These are phyloP conservation scores for Carposina sasakii DNA, from an alignment of 1,140 invertebrate genomes.

Conservation along the genomic window DNA sequence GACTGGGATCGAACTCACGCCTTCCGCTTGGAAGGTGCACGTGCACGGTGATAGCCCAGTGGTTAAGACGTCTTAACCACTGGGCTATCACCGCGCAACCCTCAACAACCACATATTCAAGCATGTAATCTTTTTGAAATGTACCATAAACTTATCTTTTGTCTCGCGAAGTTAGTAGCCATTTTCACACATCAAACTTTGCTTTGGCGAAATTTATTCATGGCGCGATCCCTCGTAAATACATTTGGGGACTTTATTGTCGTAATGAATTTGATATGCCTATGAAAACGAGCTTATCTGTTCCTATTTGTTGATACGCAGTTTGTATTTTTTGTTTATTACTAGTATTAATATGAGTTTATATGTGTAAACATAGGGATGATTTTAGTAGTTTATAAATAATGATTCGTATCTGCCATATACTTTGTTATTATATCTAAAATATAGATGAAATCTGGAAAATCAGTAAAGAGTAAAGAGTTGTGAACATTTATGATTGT, in stretches of 20 bases:
- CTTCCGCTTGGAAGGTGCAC: no score
- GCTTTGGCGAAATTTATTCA: constrained; percentile 67
- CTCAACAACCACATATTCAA: no score
- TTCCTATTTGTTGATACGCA: constrained; percentile 23
- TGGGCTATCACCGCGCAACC: no score
- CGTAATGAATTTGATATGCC: constrained; percentile 69
- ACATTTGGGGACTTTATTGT: constrained; percentile 69
- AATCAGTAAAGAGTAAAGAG: neutral
- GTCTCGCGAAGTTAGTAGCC: constrained; percentile 56
- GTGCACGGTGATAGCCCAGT: no score
- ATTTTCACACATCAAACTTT: constrained; percentile 69
- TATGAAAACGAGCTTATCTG: constrained; percentile 57
- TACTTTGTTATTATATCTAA: neutral
- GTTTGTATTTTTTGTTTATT: neutral
- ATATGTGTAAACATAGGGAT: no score
- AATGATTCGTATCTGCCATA: neutral
- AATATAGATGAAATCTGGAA: neutral
- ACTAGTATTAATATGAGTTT: no score
- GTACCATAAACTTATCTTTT: no score
- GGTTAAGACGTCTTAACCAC: no score
- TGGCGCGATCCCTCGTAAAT: constrained; percentile 67
- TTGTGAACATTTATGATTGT: no score
- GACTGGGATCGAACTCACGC: no score
- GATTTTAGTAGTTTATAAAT: neutral
- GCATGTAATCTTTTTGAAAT: no score